Conservation (phyloP, 2,888 invertebrate genomes). For the Atrina japonica region DNA sequence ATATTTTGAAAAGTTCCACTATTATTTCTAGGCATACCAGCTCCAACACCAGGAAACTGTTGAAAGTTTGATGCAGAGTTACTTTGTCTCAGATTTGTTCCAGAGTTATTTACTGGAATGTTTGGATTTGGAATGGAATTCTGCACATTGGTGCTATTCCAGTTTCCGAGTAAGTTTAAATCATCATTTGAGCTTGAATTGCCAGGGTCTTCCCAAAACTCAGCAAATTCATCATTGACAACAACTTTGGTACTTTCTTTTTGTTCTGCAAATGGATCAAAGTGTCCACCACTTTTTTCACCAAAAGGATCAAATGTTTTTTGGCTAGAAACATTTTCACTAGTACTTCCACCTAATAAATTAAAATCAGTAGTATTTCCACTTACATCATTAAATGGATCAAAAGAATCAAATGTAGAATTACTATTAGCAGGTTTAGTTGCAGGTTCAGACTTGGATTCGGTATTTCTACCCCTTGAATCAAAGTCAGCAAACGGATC, state of each 20-base stretch:
- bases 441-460: not conserved
- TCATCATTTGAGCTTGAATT: constrained; percentile 36
- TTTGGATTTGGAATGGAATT: constrained; percentile 30
- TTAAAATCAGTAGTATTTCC: constrained; percentile 25
- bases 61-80: constrained; percentile 54
- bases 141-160: constrained; percentile 58
- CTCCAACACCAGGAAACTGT: constrained; percentile 25
- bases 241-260: constrained; percentile 12
- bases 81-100: constrained; percentile 57
- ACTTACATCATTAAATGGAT: constrained; percentile 3
- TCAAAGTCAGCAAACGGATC: constrained; percentile 68
- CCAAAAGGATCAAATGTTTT: constrained; percentile 20
- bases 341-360: constrained; percentile 36
- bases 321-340: constrained; percentile 9
- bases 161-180: constrained; percentile 69
- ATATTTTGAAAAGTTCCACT: constrained; percentile 46
- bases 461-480: not conserved
- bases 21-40: constrained; percentile 50
- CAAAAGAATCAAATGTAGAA: constrained; percentile 37
- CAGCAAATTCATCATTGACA: constrained; percentile 62
- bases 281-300: constrained; percentile 39
- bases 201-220: constrained; percentile 56
- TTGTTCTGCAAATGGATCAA: constrained; percentile 71
- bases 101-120: constrained; percentile 48
- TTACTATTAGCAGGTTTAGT: constrained; percentile 32